A percentile compares a stretch with the other conserved stretches of the same genome.
Conservation (phyloP, 2,888 invertebrate genomes). For the Eupithecia insigniata region DNA sequence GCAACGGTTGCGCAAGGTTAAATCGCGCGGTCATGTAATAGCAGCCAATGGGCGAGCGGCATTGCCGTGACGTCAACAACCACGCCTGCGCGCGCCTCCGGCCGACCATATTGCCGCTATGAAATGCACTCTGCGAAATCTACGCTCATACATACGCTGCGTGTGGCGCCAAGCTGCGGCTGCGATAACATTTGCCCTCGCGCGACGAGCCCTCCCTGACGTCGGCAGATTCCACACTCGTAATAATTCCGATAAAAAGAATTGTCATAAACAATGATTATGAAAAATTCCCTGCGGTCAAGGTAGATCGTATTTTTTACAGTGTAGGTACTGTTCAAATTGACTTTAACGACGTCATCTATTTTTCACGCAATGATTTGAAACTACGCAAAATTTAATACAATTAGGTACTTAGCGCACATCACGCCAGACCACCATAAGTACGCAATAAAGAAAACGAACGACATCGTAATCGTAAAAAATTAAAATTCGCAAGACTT, state of each 20-base stretch:
- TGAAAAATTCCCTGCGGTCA: background rate
- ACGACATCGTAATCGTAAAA: constrained; percentile 6
- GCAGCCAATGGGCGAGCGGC: constrained; percentile 65
- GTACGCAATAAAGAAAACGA: constrained; percentile 32
- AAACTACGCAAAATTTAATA: constrained; percentile 26
- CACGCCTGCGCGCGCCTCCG: constrained; percentile 84
- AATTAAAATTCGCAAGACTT: constrained; percentile 54
- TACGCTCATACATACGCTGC: constrained; percentile 35
- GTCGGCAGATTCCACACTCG: constrained; percentile 34
- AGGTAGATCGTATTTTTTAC: background rate
- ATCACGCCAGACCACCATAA: constrained; percentile 11
- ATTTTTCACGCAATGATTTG: constrained; percentile 41
- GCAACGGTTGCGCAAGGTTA: constrained; percentile 83
- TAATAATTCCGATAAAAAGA: constrained; percentile 37
- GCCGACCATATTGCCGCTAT: constrained; percentile 68
- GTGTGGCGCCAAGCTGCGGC: constrained; percentile 11
- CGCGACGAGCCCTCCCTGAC: constrained; percentile 52
- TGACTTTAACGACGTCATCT: constrained; percentile 1
- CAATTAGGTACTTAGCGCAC: constrained; percentile 23
- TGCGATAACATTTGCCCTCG: constrained; percentile 51
- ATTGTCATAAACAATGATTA: constrained; percentile 20
- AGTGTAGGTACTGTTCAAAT: background rate
- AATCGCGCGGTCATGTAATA: constrained; percentile 62
- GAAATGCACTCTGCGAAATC: constrained; percentile 60
- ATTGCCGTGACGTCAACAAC: constrained; percentile 77